Evolutionary conservation across 2,888 invertebrate species (phyloP), one percentile per base, ranked within the genome.

Genomic region (Sclerodermus sp.): DNA sequence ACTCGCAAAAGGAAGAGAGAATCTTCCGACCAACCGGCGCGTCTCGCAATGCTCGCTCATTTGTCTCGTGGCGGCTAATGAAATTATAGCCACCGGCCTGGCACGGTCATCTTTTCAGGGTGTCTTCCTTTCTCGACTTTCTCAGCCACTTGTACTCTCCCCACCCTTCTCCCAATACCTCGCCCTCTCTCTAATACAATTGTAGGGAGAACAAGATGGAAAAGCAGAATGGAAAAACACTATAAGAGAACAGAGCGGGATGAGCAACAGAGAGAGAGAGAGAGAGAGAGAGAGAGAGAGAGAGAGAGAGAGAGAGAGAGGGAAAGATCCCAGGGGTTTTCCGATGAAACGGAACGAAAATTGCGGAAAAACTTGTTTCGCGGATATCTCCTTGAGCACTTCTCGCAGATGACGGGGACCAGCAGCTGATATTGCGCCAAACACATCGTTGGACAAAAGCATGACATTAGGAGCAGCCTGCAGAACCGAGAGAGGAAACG

Each of bases 21-120:
- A 74, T 77, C 73, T 71, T 68, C 64, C 66, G 67, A 59, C 67
- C 77, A 77, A 76, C 77, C 75, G 77, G 77, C 69, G 77, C 74
- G 64, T 72, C 74, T 71, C 67, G 66, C 73, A 74, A 76, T 77
- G 73, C 71, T 70, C 71, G 75, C 80, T 80, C 82, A 82, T 82
- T 82, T 82, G 81, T 82, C 81, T 79, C 76, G 66, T 67, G 74
- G 70, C 77, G 73, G 79, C 80, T 82, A 82, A 82, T 82, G 82
- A 82, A 82, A 82, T 82, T 82, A 82, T 82, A 79, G 80, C 79
- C 71, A 66, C 71, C 65, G 60, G 62, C 55, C 57, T 58, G 60
- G 64, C 61, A 55, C 62, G 70, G 69, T 72, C 71, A 72, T 72
- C 74, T 66, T 64, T 66, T 57, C 55, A 42, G 47, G 49, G 50